These are phyloP conservation scores for Osmerus mordax DNA, from an alignment of 2,113 vertebrate genomes.

Conservation along the genomic window DNA sequence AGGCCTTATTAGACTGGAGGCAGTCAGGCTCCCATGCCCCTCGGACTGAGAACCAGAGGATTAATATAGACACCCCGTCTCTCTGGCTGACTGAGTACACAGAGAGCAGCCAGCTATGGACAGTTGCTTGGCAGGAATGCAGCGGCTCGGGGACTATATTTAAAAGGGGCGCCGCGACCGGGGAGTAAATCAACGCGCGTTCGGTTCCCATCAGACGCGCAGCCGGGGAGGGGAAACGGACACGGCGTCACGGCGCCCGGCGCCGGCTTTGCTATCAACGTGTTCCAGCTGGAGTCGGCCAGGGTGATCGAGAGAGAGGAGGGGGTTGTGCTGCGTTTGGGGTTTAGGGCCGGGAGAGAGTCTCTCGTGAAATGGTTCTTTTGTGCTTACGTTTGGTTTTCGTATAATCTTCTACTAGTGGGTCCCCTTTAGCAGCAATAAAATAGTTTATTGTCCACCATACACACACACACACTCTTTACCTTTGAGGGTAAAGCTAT, in stretches of 20 bases:
- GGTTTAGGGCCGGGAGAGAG: too few relatives aligned
- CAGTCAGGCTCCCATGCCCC: background rate
- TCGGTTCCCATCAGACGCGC: conserved; percentile 47
- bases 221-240: background rate
- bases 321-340: too few relatives aligned
- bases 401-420: too few relatives aligned
- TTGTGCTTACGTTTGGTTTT: too few relatives aligned
- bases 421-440: background rate
- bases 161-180: conserved; percentile 63
- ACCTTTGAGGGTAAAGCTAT: conserved; percentile 66
- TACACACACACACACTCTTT: background rate
- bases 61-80: conserved; percentile 62
- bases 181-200: conserved; percentile 48
- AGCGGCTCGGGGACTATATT: conserved; percentile 50
- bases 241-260: background rate
- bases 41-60: conserved; percentile 49
- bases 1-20: conserved; percentile 14
- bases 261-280: background rate
- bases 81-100: conserved; percentile 50
- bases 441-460: background rate
- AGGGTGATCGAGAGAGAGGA: background rate
- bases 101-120: conserved; percentile 54
- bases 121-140: conserved; percentile 70
- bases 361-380: too few relatives aligned
- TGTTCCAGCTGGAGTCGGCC: background rate